Base-by-base conservation (phyloP, 2,797 vertebrate species). In the Enteromius unitaeniatus region DNA sequence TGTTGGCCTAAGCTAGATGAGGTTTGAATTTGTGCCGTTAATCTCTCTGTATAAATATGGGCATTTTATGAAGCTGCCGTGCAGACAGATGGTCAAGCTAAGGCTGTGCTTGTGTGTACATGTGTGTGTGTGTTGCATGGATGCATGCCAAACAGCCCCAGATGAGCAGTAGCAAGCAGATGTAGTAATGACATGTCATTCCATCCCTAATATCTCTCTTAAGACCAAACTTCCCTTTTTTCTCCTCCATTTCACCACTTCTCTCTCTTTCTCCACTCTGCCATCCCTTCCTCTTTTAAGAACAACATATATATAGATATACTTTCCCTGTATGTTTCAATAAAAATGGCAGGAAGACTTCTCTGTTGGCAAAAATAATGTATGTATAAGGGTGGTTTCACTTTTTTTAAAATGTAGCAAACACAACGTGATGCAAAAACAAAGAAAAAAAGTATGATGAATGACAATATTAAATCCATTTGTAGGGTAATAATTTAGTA, bases 141-240 rank as follows among this genome's bases (percentile, higher is more conserved):
- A 72, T 37, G 42, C 31, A 64, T 83, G 88, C 85, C 89, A 91
- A 89, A 86, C 88, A 84, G 89, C 92, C 91, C 73, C 88, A 87
- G 88, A 90, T 88, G 91, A 92, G 91, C 79, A 21, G 88, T 86
- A 87, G 87, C 87, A 81, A 45, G 55, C 79, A 90, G 90, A 92
- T 89, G 89, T 82, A 34, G 81, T 55, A 23, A 84, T 86, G 91
- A 89, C 90, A 91, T 88, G 91, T 86, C 90, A 86, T 90, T 91
- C 90, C 90, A 91, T 91, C 89, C 69, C 84, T 72, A 13, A 62
- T 75, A 80, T 79, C 49, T 81, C 81, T 58, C 72, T 84, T 79
- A 78, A 13, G 14, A 51, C 70, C 69, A 75, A 84, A 88, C 55
- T 4, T 74, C 28, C 6, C 40, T 76, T 75, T 77, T 79, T 64